A percentile compares a stretch with the other conserved stretches of the same genome.
Conservation (phyloP, 2,888 invertebrate species). For the Callinectes sapidus region DNA sequence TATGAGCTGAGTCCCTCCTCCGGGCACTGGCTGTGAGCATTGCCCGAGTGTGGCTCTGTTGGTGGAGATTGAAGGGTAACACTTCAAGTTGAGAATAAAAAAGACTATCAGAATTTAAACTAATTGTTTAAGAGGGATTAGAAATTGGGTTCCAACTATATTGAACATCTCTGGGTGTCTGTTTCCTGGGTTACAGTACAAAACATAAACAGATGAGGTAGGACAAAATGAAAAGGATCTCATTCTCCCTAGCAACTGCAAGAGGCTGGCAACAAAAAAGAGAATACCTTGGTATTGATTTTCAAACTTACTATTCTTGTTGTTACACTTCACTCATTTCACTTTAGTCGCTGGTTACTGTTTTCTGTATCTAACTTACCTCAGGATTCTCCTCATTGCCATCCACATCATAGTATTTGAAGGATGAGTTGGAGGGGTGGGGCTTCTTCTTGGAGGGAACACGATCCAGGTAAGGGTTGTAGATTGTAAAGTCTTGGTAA, state of each 20-base stretch:
- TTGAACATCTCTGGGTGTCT: no score
- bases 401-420: conserved; percentile 98
- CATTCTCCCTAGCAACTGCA: no score
- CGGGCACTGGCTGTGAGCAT: conserved; percentile 86
- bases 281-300: no score
- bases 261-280: no score
- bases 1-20: conserved; percentile 93
- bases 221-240: no score
- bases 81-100: not conserved
- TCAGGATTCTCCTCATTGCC: conserved; percentile 76
- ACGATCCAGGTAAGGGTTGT: conserved; percentile 96
- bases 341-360: not conserved
- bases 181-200: no score
- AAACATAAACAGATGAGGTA: no score
- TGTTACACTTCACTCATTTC: no score
- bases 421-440: conserved; percentile 76
- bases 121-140: no score
- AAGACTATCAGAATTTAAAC: no score
- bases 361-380: conserved; percentile 57
- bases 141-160: no score
- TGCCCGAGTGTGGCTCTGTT: conserved; percentile 83
- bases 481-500: conserved; percentile 96
- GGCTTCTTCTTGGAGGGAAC: conserved; percentile 79
- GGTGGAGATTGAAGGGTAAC: not conserved
- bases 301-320: no score